Evolutionary conservation across 35 echinoderm and acorn worm genomes (phyloP).

Genomic region (Lytechinus pictus): DNA sequence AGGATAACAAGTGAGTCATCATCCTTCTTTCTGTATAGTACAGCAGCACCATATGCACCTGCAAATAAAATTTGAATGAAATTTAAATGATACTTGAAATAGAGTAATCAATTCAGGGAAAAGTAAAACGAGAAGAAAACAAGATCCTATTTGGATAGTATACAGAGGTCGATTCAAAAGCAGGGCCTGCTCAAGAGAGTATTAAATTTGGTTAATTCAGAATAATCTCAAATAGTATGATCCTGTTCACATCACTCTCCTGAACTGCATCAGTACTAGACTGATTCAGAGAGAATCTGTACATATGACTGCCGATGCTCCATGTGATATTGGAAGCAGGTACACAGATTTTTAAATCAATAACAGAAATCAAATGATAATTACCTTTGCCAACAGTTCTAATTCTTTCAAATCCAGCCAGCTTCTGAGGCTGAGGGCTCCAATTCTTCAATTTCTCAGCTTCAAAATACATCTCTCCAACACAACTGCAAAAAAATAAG

Average conservation of each 20-base stretch:
- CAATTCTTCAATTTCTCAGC: constrained; percentile 87
- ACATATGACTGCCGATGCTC: too few species aligned
- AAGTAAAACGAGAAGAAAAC: background rate
- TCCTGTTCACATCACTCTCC: too few species aligned
- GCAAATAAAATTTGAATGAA: background rate
- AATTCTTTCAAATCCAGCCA: constrained; percentile 97
- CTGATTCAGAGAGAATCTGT: too few species aligned
- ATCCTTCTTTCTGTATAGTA: constrained; percentile 97
- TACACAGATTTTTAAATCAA: too few species aligned
- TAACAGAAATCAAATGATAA: background rate
- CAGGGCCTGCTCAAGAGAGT: background rate
- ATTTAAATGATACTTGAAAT: background rate
- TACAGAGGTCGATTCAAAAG: background rate
- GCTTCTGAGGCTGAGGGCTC: constrained; percentile 89
- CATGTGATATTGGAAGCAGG: too few species aligned
- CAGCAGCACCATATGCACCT: constrained; percentile 99
- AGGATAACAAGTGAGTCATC: constrained; percentile 97
- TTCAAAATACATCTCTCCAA: constrained; percentile 92
- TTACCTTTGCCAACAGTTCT: constrained; percentile 97
- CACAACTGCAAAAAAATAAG: constrained; percentile 54
- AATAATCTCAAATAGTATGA: background rate
- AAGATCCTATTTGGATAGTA: background rate
- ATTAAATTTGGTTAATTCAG: background rate
- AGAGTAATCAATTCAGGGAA: background rate
- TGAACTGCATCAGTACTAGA: too few species aligned